A percentile compares a stretch with the other conserved stretches of the same genome.
These are phyloP conservation scores for Meliscaeva auricollis DNA, from an alignment of 2,888 invertebrate genomes.

Conservation along the genomic window DNA sequence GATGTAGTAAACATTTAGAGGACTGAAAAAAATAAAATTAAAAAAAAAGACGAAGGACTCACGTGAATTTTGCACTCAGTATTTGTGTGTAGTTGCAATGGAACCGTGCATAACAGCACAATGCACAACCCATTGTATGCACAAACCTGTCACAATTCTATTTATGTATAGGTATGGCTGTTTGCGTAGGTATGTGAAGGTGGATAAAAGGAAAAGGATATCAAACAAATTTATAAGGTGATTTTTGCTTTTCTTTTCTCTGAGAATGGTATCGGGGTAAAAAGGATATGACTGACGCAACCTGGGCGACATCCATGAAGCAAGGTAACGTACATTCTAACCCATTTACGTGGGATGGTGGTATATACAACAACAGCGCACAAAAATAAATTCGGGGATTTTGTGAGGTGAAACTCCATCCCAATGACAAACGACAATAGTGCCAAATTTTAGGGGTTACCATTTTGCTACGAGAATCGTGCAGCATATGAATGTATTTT, in stretches of 20 bases:
- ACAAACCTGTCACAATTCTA: constrained; percentile 65
- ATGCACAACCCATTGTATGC: constrained; percentile 66
- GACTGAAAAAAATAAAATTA: background rate
- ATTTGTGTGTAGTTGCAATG: constrained; percentile 28
- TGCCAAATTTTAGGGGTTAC: constrained; percentile 39
- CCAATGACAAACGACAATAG: constrained; percentile 59
- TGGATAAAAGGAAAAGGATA: constrained; percentile 34
- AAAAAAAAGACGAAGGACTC: constrained; percentile 25
- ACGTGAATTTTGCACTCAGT: constrained; percentile 42
- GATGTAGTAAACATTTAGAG: constrained; percentile 65
- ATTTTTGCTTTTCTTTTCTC: constrained; percentile 51
- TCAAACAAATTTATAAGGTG: constrained; percentile 64
- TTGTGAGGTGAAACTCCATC: constrained; percentile 58
- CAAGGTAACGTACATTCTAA: constrained; percentile 48
- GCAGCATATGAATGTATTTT: constrained; percentile 62
- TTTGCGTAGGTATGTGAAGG: constrained; percentile 2
- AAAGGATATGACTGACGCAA: constrained; percentile 66
- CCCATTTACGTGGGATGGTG: constrained; percentile 52
- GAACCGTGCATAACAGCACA: constrained; percentile 43
- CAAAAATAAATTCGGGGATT: constrained; percentile 69
- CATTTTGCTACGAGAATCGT: constrained; percentile 26
- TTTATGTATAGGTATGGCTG: background rate
- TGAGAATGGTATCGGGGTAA: constrained; percentile 21
- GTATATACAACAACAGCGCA: constrained; percentile 22
- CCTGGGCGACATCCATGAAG: constrained; percentile 57